Evolutionary conservation across 2,888 invertebrate species (phyloP), one percentile per base, ranked within the genome.

Genomic region (Calameuta pallipes): DNA sequence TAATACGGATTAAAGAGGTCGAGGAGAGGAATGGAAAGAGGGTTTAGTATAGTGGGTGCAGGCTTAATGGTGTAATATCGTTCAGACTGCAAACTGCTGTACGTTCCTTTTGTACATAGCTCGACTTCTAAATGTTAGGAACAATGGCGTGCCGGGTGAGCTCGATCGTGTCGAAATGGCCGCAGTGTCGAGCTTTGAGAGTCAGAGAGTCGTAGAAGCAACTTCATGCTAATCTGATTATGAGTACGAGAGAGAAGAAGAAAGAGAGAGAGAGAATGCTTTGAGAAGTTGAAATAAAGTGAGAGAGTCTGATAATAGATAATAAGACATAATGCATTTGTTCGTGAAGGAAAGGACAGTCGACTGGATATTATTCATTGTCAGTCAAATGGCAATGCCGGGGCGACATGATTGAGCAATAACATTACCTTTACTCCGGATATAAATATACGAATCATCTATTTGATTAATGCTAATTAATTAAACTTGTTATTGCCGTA

Each of bases 81-180:
- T 33, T 78, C 73, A 76, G 76, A 6, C 41, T 36, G 35, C 30
- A 79, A 30, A 84, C 34, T 33, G 36, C 35, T 13, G 35, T 74
- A 77, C 80, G 78, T 81, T 80, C 79, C 82, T 82, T 80, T 82
- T 80, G 81, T 81, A 68, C 12, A 35, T 30, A 78, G 80, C 81
- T 80, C 81, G 83, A 82, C 79, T 82, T 82, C 81, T 85, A 85
- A 85, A 85, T 85, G 85, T 85, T 85, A 85, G 79, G 82, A 79
- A 85, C 85, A 85, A 85, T 84, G 79, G 83, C 78, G 75, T 68
- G 78, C 41, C 31, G 68, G 33, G 76, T 13, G 70, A 70, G 33
- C 69, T 69, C 70, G 76, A 69, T 33, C 69, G 15, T 78, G 78
- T 76, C 76, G 78, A 78, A 78, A 78, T 34, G 73, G 71, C 74